Evolutionary conservation across 2,888 invertebrate genomes (phyloP).

Genomic region (Drosophila bunnanda): DNA sequence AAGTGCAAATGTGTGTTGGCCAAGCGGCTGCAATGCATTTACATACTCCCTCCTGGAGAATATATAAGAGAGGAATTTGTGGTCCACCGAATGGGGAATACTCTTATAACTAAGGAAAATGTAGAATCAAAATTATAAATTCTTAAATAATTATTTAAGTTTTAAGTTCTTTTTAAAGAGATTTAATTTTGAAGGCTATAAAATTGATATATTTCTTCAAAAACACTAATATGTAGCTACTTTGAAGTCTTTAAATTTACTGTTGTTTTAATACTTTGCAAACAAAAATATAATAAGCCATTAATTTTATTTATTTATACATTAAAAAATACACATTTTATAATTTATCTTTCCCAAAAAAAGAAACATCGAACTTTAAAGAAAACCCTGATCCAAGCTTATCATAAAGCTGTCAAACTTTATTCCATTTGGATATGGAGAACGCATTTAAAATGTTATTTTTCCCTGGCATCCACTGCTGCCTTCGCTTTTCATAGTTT

Average conservation of each 20-base stretch:
- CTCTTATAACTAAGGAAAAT: neutral
- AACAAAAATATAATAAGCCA: neutral
- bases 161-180: neutral
- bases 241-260: neutral
- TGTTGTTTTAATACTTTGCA: neutral
- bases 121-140: neutral
- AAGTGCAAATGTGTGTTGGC: slow-evolving; percentile 57
- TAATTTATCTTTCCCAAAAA: no score
- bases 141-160: neutral
- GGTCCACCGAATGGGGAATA: neutral
- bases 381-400: neutral
- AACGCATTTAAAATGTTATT: slow-evolving; percentile 62
- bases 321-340: no score
- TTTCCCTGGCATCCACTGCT: slow-evolving; percentile 29
- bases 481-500: slow-evolving; percentile 62
- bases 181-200: neutral
- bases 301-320: no score
- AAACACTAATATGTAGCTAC: neutral
- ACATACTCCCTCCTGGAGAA: slow-evolving; percentile 34
- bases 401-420: neutral
- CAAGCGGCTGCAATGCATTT: slow-evolving; percentile 49
- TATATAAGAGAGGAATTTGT: neutral
- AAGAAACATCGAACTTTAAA: neutral
- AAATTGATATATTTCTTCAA: neutral
- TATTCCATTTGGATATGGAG: slow-evolving; percentile 13